Evolutionary conservation across 2,888 invertebrate species (phyloP).

Genomic region (Gastracanthus pulcherrimus): DNA sequence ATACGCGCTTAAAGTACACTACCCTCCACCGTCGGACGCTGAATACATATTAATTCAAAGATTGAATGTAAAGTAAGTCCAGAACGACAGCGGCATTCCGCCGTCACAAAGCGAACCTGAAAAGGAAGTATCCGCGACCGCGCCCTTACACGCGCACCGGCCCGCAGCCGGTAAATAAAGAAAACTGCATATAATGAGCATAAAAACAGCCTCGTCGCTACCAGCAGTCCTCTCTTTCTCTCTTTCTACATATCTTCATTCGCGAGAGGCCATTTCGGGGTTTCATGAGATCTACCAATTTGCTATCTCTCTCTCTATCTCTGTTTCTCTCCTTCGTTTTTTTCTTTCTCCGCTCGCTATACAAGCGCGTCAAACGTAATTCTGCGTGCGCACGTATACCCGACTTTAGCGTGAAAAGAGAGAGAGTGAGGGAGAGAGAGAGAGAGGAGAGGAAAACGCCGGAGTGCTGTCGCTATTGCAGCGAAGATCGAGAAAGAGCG

Average conservation of each 20-base stretch:
- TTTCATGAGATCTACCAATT: conserved; percentile 42
- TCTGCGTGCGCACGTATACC: neutral
- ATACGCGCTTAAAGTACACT: neutral
- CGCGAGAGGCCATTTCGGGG: conserved; percentile 11
- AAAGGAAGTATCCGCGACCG: conserved; percentile 18
- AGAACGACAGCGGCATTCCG: neutral
- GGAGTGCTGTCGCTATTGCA: too few species aligned
- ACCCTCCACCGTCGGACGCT: neutral
- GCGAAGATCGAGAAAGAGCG: neutral
- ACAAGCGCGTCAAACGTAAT: conserved; percentile 7
- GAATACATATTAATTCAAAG: conserved; percentile 11
- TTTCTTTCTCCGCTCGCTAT: too few species aligned
- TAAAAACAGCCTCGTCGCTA: too few species aligned
- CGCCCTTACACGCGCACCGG: neutral
- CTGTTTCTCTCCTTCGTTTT: neutral
- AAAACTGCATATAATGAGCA: conserved; percentile 50
- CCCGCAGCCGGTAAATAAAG: conserved; percentile 35
- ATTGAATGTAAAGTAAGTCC: conserved; percentile 16
- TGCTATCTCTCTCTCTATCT: neutral
- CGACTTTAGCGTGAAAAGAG: neutral
- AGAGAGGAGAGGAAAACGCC: neutral
- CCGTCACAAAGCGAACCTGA: conserved; percentile 25
- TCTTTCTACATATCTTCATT: too few species aligned
- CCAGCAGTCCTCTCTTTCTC: too few species aligned
- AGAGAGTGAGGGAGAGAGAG: neutral